Evolutionary conservation across 1,140 invertebrate species (phyloP).

Genomic region (Mizuhopecten yessoensis): DNA sequence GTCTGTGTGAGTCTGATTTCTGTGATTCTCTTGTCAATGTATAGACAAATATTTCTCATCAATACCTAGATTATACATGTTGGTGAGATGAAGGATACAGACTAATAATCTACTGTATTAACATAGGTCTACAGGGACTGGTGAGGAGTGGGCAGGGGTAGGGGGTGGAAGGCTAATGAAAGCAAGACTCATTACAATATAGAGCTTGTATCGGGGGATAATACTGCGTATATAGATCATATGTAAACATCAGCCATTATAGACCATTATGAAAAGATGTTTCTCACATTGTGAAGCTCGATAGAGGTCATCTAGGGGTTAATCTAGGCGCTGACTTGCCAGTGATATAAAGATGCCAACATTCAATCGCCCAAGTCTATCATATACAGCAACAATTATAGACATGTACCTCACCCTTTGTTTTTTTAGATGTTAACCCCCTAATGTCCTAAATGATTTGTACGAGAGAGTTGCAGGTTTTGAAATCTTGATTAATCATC

Average conservation of each 20-base stretch:
- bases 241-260: constrained; percentile 27
- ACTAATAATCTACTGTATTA: not conserved
- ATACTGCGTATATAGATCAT: not conserved
- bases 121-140: not conserved
- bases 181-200: constrained; percentile 33
- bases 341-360: not conserved
- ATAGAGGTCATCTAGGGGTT: not conserved
- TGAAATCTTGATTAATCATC: not conserved
- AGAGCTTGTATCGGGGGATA: not conserved
- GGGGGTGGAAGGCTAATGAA: not conserved
- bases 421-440: not conserved
- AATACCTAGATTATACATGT: not conserved
- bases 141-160: not conserved
- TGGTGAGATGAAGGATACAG: too few relatives aligned
- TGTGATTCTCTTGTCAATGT: too few relatives aligned
- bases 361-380: not conserved
- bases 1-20: too few relatives aligned
- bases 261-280: constrained; percentile 27
- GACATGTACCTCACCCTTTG: not conserved
- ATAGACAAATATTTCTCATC: not conserved
- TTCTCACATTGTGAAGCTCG: not conserved
- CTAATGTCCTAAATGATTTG: constrained; percentile 12
- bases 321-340: not conserved
- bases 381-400: not conserved
- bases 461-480: not conserved